Evolutionary conservation across 2,888 invertebrate species (phyloP).

Genomic region (Lasioglossum figueresi): DNA sequence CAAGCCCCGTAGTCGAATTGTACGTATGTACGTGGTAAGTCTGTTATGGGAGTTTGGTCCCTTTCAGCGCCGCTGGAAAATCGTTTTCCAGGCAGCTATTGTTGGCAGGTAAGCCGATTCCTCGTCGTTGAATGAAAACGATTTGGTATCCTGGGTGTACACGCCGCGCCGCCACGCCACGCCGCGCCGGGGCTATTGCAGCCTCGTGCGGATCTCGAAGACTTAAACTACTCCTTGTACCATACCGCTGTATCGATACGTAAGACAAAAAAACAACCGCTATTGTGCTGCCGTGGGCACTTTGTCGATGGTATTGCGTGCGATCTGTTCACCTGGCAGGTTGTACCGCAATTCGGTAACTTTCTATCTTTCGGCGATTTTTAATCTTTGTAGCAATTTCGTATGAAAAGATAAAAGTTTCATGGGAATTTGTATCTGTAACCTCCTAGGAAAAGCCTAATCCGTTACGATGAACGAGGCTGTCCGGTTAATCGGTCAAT

Average conservation of each 20-base stretch:
- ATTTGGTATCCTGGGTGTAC: conserved; percentile 68
- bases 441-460: conserved; percentile 22
- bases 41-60: conserved; percentile 67
- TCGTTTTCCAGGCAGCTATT: conserved; percentile 68
- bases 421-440: neutral
- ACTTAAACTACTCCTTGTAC: conserved; percentile 63
- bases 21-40: conserved; percentile 68
- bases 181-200: conserved; percentile 44
- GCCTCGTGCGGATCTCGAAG: conserved; percentile 44
- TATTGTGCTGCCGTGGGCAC: conserved; percentile 39
- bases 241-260: conserved; percentile 48
- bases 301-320: conserved; percentile 5
- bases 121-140: conserved; percentile 71
- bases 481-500: conserved; percentile 45
- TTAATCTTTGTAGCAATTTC: too few species aligned
- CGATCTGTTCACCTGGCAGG: neutral
- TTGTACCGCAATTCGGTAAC: neutral
- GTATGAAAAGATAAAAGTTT: too few species aligned
- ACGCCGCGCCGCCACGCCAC: conserved; percentile 8
- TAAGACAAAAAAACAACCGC: conserved; percentile 18
- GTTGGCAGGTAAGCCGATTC: conserved; percentile 72
- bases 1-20: conserved; percentile 72
- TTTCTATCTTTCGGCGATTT: too few species aligned
- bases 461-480: conserved; percentile 47
- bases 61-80: conserved; percentile 63